Conservation (phyloP, 2,888 invertebrate species). For the Diaphora mendica region DNA sequence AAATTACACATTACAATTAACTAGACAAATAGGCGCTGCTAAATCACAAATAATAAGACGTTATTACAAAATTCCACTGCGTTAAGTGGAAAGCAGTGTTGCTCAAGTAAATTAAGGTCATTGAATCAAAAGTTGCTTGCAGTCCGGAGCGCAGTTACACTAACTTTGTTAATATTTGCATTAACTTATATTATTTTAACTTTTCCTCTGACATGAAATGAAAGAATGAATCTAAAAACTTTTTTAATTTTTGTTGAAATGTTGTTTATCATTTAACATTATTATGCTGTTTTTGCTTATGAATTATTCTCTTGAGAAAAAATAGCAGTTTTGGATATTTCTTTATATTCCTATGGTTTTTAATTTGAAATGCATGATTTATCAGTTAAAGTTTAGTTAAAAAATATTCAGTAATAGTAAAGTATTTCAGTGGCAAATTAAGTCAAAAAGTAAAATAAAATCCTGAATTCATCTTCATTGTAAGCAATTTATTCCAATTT, state of each 20-base stretch:
- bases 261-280: not conserved
- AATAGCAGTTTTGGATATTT: not conserved
- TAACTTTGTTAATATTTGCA: constrained; percentile 39
- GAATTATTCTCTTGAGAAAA: not conserved
- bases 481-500: too few relatives aligned
- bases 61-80: constrained; percentile 22
- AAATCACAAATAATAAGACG: not conserved
- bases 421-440: too few relatives aligned
- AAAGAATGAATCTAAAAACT: constrained; percentile 18
- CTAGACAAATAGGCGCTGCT: not conserved
- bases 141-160: constrained; percentile 24
- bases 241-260: constrained; percentile 14
- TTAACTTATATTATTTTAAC: constrained; percentile 34
- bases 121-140: constrained; percentile 46
- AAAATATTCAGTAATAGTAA: too few relatives aligned
- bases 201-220: constrained; percentile 15
- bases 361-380: not conserved
- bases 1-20: not conserved
- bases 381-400: not conserved
- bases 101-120: constrained; percentile 33
- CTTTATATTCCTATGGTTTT: not conserved
- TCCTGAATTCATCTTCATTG: too few relatives aligned
- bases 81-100: constrained; percentile 36
- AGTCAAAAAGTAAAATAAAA: too few relatives aligned
- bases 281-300: not conserved